A percentile compares a stretch with the other conserved stretches of the same genome.
phyloP scores from a whole-genome alignment of 2,797 vertebrate species.

The Scolopax bukidnonensis region DNA sequence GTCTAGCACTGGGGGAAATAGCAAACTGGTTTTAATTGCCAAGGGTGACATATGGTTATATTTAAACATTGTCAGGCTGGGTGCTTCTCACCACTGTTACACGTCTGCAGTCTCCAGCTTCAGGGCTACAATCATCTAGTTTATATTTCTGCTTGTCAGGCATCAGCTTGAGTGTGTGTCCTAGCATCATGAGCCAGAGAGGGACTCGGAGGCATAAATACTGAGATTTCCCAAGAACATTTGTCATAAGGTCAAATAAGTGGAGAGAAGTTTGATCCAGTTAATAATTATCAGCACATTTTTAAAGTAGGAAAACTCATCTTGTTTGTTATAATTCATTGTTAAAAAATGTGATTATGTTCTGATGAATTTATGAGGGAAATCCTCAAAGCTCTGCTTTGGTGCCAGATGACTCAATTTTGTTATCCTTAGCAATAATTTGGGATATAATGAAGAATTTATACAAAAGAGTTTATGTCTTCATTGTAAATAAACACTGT shows the following conservation, averaged over 20 bases:
- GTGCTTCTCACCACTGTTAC: not conserved
- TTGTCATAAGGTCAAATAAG: not conserved
- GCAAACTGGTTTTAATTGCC: not conserved
- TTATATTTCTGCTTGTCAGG: slow-evolving; percentile 12
- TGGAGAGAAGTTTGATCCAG: not conserved
- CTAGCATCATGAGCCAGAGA: not conserved
- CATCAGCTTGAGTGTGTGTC: not conserved
- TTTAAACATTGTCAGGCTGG: not conserved
- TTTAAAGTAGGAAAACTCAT: slow-evolving; percentile 3
- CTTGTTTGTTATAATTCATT: slow-evolving; percentile 15
- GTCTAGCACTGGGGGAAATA: not conserved
- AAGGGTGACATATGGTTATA: not conserved
- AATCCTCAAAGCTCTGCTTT: slow-evolving; percentile 14
- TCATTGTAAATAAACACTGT: slow-evolving; percentile 10
- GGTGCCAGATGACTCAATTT: not conserved
- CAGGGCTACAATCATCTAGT: not conserved
- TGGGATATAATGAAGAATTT: slow-evolving; percentile 19
- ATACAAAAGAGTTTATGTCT: not conserved
- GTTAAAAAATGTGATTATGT: not conserved
- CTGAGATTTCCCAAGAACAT: not conserved
- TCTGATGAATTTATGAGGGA: slow-evolving; percentile 36
- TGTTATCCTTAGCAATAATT: slow-evolving; percentile 9
- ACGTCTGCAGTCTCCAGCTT: not conserved
- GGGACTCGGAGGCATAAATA: not conserved
- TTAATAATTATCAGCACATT: slow-evolving; percentile 35